Evolutionary conservation across 2,113 vertebrate species (phyloP), one percentile per base, ranked within the genome.

Genomic region (Platysternon megacephalum): DNA sequence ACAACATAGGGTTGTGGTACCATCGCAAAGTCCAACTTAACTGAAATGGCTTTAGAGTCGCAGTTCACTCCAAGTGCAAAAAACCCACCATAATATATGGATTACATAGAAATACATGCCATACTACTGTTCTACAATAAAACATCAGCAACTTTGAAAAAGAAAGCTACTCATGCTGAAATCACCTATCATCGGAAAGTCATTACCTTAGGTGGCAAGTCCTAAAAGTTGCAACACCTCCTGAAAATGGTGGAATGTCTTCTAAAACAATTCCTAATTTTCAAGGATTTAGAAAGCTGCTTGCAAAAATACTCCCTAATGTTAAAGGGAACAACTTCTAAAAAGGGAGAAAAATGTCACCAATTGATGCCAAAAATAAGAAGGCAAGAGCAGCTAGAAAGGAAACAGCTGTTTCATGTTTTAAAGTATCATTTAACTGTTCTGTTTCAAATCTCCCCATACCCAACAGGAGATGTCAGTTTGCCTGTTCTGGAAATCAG

Each of bases 321-420:
- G 78, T 1, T 82, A 93, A 96, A 87, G 58, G 68, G 84, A 90
- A 42, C 39, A 87, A 78, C 86, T 95, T 93, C 82, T 56, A 44
- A 32, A 51, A 95, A 86, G 89, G 55, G 68, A 90, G 93, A 95
- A 97, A 94, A 96, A 95, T 79, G 80, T 85, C 96, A 94, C 29
- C 0, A 0, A 32, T 17, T 24, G 46, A 86, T 88, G 89, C 94
- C 92, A 95, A 93, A 96, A 95, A 88, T 53, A 84, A 95, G 94
- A 32, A 1, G 68, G 56, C 48, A 87, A 95, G 68, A 97, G n/a
- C 80, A 83, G 97, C 96, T 94, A 82, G 96, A 96, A 97, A 93
- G 90, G 88, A 92, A 97, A 96, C 94, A 98, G 93, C 94, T 97
- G 94, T 93, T 97, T 91, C 83, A 68, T 65, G 87, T 87, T 97